phyloP scores from a whole-genome alignment of 2,888 invertebrate species.

The Rhabditoides inermis region DNA sequence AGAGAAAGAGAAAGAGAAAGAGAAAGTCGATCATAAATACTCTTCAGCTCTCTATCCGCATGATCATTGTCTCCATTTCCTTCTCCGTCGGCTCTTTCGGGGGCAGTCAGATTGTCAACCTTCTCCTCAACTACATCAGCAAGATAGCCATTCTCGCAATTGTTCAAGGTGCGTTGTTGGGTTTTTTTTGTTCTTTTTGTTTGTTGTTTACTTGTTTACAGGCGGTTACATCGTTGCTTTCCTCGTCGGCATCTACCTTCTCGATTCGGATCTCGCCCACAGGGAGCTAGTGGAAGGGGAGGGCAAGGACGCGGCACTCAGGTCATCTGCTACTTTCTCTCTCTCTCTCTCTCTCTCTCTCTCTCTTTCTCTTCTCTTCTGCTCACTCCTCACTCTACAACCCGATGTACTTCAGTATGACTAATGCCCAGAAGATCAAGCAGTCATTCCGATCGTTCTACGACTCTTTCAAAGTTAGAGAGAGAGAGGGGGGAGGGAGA shows the following conservation, averaged over 20 bases:
- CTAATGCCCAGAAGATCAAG: constrained; percentile 11
- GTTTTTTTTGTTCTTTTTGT: too few species aligned
- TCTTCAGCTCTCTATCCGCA: constrained; percentile 39
- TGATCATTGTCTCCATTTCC: constrained; percentile 43
- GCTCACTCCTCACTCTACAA: too few species aligned
- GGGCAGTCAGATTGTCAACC: constrained; percentile 26
- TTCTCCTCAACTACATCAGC: constrained; percentile 13
- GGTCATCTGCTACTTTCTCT: too few species aligned
- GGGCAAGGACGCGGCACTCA: too few species aligned
- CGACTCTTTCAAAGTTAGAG: constrained; percentile 4
- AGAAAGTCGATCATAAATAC: background rate
- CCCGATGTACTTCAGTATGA: background rate
- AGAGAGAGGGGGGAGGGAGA: background rate
- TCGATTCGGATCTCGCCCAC: too few species aligned
- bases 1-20: too few species aligned
- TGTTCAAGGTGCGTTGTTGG: background rate
- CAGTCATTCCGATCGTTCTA: constrained; percentile 30
- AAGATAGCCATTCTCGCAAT: constrained; percentile 3
- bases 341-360: too few species aligned
- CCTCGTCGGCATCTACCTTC: too few species aligned
- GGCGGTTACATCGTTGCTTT: too few species aligned
- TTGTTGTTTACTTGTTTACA: too few species aligned
- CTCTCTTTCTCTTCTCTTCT: too few species aligned
- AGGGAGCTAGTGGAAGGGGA: too few species aligned
- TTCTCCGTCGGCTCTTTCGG: constrained; percentile 39